These are phyloP conservation scores for Neofelis nebulosa DNA, from an alignment of 2,113 vertebrate species.

Conservation along the genomic window DNA sequence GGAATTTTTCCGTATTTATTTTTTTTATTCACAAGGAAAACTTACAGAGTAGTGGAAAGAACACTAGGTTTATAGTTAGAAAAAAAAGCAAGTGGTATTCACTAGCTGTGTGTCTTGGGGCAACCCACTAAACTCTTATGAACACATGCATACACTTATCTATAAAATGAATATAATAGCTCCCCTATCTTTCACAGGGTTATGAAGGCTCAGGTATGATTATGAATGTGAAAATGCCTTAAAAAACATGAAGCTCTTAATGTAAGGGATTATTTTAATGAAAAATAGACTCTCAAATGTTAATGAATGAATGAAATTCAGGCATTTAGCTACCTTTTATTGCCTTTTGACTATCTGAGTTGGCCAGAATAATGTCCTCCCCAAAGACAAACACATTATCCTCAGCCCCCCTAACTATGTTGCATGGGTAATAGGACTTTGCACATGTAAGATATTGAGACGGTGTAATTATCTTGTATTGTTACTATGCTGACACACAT, in stretches of 20 bases:
- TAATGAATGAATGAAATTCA: conserved; percentile 22
- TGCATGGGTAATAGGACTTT: neutral
- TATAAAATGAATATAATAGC: neutral
- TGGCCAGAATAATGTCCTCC: neutral
- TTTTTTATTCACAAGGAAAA: neutral
- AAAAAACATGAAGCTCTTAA: neutral
- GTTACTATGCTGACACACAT: neutral
- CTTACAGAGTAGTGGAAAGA: neutral
- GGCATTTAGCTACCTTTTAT: neutral
- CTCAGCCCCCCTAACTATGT: neutral
- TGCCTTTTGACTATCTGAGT: neutral
- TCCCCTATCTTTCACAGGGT: neutral
- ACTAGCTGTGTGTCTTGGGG: neutral
- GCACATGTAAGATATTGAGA: neutral
- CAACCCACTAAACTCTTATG: neutral
- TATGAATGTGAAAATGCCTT: neutral
- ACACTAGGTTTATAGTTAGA: neutral
- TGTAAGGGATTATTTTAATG: neutral
- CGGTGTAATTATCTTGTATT: neutral
- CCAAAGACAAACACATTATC: neutral
- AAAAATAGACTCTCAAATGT: neutral
- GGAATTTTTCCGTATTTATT: neutral
- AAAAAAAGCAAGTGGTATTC: neutral
- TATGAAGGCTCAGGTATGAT: neutral
- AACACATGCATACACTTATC: neutral